These are phyloP conservation scores for Drosophila saltans DNA, from an alignment of 1,140 invertebrate genomes.

Conservation along the genomic window DNA sequence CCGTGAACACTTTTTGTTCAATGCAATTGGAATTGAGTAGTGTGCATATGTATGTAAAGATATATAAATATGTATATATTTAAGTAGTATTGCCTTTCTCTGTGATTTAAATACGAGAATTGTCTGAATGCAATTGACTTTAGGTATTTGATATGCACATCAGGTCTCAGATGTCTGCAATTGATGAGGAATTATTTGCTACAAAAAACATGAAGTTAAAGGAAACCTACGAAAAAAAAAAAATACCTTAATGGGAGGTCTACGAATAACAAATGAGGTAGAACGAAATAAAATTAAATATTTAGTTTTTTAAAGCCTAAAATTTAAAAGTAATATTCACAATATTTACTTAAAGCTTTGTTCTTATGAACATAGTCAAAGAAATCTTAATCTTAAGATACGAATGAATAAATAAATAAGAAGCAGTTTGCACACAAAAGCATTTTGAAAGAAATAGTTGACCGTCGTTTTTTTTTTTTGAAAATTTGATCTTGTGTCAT, in stretches of 20 bases:
- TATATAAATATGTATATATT: conserved; percentile 55
- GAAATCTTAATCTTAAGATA: too few relatives aligned
- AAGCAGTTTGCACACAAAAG: too few relatives aligned
- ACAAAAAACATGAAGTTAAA: conserved; percentile 18
- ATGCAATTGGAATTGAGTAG: conserved; percentile 67
- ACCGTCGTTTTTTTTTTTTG: too few relatives aligned
- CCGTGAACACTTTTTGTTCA: conserved; percentile 69
- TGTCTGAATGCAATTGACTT: conserved; percentile 15
- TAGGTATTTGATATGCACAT: conserved; percentile 67
- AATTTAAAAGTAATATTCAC: too few relatives aligned
- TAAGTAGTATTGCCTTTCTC: conserved; percentile 11
- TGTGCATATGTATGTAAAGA: conserved; percentile 68
- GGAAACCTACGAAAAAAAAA: conserved; percentile 14
- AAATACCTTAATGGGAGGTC: conserved; percentile 37
- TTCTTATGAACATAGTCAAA: too few relatives aligned
- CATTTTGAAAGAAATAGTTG: too few relatives aligned
- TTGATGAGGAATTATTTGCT: conserved; percentile 50
- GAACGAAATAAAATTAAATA: not conserved
- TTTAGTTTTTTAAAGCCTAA: too few relatives aligned
- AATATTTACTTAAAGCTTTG: too few relatives aligned
- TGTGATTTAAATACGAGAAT: conserved; percentile 17
- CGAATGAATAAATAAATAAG: too few relatives aligned
- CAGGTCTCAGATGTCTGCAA: conserved; percentile 57
- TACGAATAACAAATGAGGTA: not conserved
- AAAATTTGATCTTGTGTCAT: too few relatives aligned